Base-by-base conservation (phyloP, 2,888 invertebrate species). In the Ochlodes sylvanus region DNA sequence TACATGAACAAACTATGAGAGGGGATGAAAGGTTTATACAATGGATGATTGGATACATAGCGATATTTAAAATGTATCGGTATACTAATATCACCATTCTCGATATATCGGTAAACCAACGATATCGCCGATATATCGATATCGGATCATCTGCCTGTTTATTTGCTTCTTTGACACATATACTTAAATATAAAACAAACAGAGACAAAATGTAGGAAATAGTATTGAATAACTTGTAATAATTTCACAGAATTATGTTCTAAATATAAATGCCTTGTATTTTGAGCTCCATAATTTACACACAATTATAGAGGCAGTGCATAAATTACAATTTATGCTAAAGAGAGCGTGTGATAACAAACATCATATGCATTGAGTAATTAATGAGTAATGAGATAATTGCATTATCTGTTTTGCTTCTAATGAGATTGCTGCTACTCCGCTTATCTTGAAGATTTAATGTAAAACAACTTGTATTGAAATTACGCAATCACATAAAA, bases 331-430 rank as follows among this genome's bases (percentile, higher is more conserved):
- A 70, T 69, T 70, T 67, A 75, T 69, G 76, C 73, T 74, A 75
- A 75, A 69, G 63, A 72, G 71, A 73, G 74, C 76, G 72, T 69
- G 67, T 74, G 76, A 79, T 81, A 81, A 76, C 79, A 71, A 73
- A 75, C 73, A 67, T 67, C 67, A 55, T 61, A 72, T 77, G 65
- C 72, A 72, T 75, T 82, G 84, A 84, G 79, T 84, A 85, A 85
- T 86, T 85, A 84, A 86, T 83, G 83, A 85, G 75, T 85, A 82
- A 87, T 86, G 75, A 79, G 80, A 86, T 84, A 85, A 87, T 85
- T 86, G 80, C 77, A 74, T 71, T 81, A 77, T 78, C 77, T 76
- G 76, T 80, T 81, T 77, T 75, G 76, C 72, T 76, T 78, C 71
- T 70, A 73, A 71, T 73, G 73, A 72, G 71, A 72, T 72, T 69